phyloP scores from a whole-genome alignment of 1,140 invertebrate species.

The Solenopsis invicta region DNA sequence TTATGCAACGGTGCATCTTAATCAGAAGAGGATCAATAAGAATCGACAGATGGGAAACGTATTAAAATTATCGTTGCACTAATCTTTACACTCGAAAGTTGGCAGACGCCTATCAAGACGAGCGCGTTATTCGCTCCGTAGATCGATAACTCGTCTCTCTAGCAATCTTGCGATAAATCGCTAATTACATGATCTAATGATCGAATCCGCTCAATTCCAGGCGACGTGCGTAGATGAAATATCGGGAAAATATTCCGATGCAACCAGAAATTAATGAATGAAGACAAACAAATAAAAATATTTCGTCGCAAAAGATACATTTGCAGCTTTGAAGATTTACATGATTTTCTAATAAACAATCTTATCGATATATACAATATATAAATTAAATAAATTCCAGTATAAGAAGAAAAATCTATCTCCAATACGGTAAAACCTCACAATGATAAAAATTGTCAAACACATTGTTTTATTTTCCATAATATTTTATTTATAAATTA shows the following conservation, averaged over 20 bases:
- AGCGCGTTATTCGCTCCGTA: conserved; percentile 49
- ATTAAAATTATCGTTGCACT: conserved; percentile 14
- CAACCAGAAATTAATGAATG: conserved; percentile 51
- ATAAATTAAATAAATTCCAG: background rate
- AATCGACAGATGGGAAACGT: conserved; percentile 50
- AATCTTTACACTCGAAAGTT: conserved; percentile 54
- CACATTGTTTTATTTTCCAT: background rate
- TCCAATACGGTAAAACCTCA: background rate
- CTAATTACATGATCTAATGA: conserved; percentile 64
- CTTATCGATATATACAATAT: background rate
- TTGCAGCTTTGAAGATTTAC: background rate
- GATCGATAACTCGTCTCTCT: conserved; percentile 32
- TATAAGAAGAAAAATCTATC: background rate
- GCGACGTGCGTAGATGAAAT: background rate
- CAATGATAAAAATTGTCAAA: background rate
- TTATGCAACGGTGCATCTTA: conserved; percentile 50
- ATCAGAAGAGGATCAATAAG: conserved; percentile 50
- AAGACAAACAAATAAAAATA: background rate
- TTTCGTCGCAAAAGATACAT: background rate
- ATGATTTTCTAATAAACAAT: background rate
- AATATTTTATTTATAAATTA: conserved; percentile 17
- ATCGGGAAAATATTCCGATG: background rate
- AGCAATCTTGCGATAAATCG: conserved; percentile 60
- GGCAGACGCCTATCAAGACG: background rate
- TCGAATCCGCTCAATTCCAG: conserved; percentile 24